Evolutionary conservation across 2,797 vertebrate species (phyloP).

Genomic region (Bradypodion ventrale): DNA sequence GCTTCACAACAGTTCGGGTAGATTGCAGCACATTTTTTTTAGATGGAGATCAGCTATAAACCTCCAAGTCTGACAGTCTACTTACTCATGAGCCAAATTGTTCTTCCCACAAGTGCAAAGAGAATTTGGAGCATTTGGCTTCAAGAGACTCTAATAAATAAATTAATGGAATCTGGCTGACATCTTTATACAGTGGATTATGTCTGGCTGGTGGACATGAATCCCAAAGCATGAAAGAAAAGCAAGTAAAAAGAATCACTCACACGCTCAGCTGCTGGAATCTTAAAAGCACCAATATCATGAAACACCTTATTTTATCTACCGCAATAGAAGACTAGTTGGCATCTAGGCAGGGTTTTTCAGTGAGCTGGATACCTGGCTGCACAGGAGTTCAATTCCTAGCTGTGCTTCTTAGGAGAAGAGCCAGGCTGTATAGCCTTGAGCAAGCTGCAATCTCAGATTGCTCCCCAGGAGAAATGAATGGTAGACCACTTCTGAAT

Average conservation of each 20-base stretch:
- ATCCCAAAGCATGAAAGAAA: constrained; percentile 11
- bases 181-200: constrained; percentile 31
- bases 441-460: too few relatives aligned
- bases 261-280: not conserved
- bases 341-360: not conserved
- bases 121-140: constrained; percentile 17
- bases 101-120: constrained; percentile 30
- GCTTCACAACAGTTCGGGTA: not conserved
- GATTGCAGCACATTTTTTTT: not conserved
- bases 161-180: constrained; percentile 34
- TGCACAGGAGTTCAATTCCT: too few relatives aligned
- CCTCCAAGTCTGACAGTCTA: constrained; percentile 18
- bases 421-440: too few relatives aligned
- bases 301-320: not conserved
- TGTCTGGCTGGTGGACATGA: constrained; percentile 19
- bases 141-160: constrained; percentile 19
- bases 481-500: too few relatives aligned
- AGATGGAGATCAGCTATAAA: constrained; percentile 15
- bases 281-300: not conserved
- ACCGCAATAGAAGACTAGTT: not conserved
- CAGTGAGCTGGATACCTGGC: not conserved
- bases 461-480: too few relatives aligned
- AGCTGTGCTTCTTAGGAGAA: too few relatives aligned
- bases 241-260: not conserved
- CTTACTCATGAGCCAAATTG: constrained; percentile 27